Conservation (phyloP, 1,140 invertebrate species). For the Penaeus chinensis region DNA sequence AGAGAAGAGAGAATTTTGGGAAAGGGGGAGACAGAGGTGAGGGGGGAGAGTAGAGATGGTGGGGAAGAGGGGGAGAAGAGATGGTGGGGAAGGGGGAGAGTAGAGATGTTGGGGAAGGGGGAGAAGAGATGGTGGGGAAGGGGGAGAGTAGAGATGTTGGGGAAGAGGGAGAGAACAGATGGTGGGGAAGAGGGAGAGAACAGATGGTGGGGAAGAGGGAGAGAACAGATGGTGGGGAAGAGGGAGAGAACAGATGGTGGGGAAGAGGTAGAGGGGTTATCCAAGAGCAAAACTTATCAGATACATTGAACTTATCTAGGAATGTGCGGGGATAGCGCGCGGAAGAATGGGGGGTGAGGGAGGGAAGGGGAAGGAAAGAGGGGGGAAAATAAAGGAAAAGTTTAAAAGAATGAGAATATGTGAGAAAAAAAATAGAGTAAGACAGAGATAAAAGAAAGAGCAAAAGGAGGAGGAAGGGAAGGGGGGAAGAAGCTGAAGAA, state of each 20-base stretch:
- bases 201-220: background rate
- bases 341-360: background rate
- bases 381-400: background rate
- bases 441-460: background rate
- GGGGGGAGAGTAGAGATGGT: too few species aligned
- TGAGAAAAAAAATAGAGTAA: background rate
- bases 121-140: too few species aligned
- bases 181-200: background rate
- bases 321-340: background rate
- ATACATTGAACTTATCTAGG: too few species aligned
- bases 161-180: background rate
- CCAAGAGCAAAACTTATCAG: too few species aligned
- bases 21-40: too few species aligned
- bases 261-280: background rate
- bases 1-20: too few species aligned
- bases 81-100: too few species aligned
- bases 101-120: too few species aligned
- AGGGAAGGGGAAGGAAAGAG: background rate
- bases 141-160: too few species aligned
- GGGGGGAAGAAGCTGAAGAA: background rate
- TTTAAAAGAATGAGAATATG: background rate
- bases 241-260: background rate
- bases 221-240: constrained; percentile 1
- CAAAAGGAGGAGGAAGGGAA: background rate
- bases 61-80: too few species aligned